Evolutionary conservation across 2,888 invertebrate genomes (phyloP).

Genomic region (Atrina japonica): DNA sequence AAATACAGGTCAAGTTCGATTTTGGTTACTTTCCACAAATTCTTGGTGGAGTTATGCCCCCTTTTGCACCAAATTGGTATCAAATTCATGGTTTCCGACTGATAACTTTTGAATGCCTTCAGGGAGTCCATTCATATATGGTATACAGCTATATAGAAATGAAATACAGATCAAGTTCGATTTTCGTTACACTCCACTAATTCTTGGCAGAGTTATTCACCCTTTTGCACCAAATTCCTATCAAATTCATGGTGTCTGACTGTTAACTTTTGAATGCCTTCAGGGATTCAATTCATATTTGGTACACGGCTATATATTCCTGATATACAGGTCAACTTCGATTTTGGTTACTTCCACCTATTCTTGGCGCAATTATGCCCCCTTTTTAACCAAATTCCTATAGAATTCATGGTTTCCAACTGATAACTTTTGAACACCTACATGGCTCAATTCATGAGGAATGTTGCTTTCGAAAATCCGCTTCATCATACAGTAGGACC

Average conservation of each 20-base stretch:
- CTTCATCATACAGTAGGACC: constrained; percentile 7
- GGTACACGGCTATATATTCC: neutral
- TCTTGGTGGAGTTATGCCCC: constrained; percentile 5
- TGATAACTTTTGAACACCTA: constrained; percentile 7
- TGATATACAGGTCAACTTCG: no score
- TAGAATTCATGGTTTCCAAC: constrained; percentile 3
- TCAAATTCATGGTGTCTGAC: constrained; percentile 3
- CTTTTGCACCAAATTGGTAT: constrained; percentile 2
- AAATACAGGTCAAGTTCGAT: constrained; percentile 7
- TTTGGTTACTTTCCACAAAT: constrained; percentile 4
- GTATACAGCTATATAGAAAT: neutral
- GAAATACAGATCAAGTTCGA: no score
- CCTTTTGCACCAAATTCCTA: constrained; percentile 1
- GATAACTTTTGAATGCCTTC: constrained; percentile 6
- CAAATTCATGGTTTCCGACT: constrained; percentile 5
- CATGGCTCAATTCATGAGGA: constrained; percentile 7
- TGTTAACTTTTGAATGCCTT: constrained; percentile 4
- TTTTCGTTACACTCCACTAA: constrained; percentile 7
- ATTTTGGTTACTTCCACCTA: neutral
- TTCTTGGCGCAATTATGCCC: constrained; percentile 5
- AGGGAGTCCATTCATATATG: constrained; percentile 3
- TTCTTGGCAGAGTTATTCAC: constrained; percentile 3
- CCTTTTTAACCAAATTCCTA: neutral
- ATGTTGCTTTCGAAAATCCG: constrained; percentile 7
- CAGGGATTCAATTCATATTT: constrained; percentile 6